phyloP scores from a whole-genome alignment of 1,140 invertebrate genomes.

The Halesus radiatus region DNA sequence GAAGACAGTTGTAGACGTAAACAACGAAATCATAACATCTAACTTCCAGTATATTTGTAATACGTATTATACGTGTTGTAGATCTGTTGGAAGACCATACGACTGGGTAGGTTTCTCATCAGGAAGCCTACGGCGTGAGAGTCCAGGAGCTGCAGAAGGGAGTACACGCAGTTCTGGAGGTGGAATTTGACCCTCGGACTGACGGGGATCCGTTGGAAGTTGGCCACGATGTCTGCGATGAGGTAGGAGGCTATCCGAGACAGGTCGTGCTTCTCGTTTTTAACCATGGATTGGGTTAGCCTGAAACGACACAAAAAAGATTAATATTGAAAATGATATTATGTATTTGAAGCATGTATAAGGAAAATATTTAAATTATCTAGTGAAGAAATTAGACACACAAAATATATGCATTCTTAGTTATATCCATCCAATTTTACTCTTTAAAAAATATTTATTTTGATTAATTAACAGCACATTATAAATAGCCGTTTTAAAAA shows the following conservation, averaged over 20 bases:
- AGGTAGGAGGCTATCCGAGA: slow-evolving; percentile 44
- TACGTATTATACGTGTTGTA: slow-evolving; percentile 51
- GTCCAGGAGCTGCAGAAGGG: slow-evolving; percentile 44
- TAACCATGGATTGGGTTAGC: slow-evolving; percentile 46
- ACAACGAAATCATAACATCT: background rate
- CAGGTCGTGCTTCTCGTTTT: slow-evolving; percentile 47
- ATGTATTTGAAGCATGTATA: too few species aligned
- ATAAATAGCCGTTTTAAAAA: too few species aligned
- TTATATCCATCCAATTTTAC: too few species aligned
- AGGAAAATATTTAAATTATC: too few species aligned
- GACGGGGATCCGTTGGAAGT: slow-evolving; percentile 40
- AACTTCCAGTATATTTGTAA: slow-evolving; percentile 49
- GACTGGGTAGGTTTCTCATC: slow-evolving; percentile 45
- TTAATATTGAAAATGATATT: background rate
- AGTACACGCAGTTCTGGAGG: slow-evolving; percentile 44
- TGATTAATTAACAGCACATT: too few species aligned
- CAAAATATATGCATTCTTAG: too few species aligned
- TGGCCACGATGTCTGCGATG: slow-evolving; percentile 47
- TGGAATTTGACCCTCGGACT: slow-evolving; percentile 48
- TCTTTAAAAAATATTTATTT: too few species aligned
- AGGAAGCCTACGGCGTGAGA: slow-evolving; percentile 47
- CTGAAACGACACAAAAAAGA: slow-evolving; percentile 14
- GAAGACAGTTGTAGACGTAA: too few species aligned
- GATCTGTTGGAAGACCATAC: slow-evolving; percentile 47
- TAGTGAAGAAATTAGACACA: too few species aligned